Percentiles rank a stretch among this genome's conserved stretches.
Evolutionary conservation across 1,140 invertebrate genomes (phyloP).

Genomic region (Drosophila sturtevanti): DNA sequence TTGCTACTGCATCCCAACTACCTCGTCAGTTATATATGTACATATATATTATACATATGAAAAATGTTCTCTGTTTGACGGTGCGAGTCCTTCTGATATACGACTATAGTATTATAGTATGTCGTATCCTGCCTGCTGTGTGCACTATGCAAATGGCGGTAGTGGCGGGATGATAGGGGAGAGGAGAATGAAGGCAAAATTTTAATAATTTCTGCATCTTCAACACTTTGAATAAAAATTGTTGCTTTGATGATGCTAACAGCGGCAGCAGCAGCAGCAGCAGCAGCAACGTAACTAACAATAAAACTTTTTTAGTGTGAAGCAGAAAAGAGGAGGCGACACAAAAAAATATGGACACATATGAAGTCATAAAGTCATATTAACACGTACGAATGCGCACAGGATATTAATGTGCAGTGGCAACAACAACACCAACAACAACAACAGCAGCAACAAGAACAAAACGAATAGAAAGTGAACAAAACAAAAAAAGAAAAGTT

Average conservation of each 20-base stretch:
- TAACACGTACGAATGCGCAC: conserved; percentile 81
- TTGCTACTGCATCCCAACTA: conserved; percentile 19
- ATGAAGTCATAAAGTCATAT: conserved; percentile 82
- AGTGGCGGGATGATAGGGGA: too few species aligned
- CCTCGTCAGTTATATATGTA: conserved; percentile 33
- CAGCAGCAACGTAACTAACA: conserved; percentile 66
- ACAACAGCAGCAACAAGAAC: background rate
- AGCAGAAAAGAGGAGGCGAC: conserved; percentile 61
- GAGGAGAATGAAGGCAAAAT: conserved; percentile 44
- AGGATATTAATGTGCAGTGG: conserved; percentile 78
- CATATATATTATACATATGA: conserved; percentile 50
- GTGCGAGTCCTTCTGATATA: conserved; percentile 44
- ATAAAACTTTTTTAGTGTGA: conserved; percentile 79
- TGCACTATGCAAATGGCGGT: too few species aligned
- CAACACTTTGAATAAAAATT: conserved; percentile 78
- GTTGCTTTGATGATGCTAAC: conserved; percentile 68
- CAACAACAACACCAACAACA: conserved; percentile 18
- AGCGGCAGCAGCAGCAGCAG: conserved; percentile 4
- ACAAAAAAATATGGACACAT: conserved; percentile 76
- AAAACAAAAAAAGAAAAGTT: background rate
- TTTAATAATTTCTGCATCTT: conserved; percentile 81
- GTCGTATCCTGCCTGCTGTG: background rate
- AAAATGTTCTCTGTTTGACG: conserved; percentile 51
- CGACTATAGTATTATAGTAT: conserved; percentile 34
- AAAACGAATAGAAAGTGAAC: conserved; percentile 8